A percentile compares a stretch with the other conserved stretches of the same genome.
phyloP scores from a whole-genome alignment of 2,888 invertebrate species.

The Habrosyne pyritoides region DNA sequence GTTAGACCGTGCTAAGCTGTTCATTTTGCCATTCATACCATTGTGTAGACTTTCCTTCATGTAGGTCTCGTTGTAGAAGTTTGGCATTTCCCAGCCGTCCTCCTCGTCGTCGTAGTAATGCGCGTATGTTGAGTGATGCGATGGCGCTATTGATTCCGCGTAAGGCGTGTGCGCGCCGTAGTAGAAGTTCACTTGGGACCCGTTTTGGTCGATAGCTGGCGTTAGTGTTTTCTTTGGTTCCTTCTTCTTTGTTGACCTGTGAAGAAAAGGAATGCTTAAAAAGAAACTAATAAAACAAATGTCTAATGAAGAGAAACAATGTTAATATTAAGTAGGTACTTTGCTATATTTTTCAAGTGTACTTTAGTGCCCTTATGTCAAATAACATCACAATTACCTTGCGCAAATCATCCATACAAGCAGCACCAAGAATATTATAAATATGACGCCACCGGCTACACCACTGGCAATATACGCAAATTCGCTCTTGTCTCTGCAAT shows the following conservation, averaged over 20 bases:
- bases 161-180: conserved; percentile 97
- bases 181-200: conserved; percentile 97
- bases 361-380: not conserved
- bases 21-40: conserved; percentile 93
- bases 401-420: conserved; percentile 99
- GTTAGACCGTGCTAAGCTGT: conserved; percentile 95
- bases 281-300: not conserved
- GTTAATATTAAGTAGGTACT: no score
- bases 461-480: conserved; percentile 98
- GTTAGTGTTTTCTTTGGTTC: conserved; percentile 96
- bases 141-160: conserved; percentile 97
- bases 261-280: conserved; percentile 1
- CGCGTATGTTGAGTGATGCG: conserved; percentile 97
- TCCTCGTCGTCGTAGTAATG: conserved; percentile 98
- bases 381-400: conserved; percentile 81
- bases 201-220: conserved; percentile 95
- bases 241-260: conserved; percentile 91
- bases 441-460: conserved; percentile 96
- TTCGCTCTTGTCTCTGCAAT: conserved; percentile 95
- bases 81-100: conserved; percentile 99
- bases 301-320: not conserved
- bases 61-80: conserved; percentile 97
- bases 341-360: no score
- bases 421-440: conserved; percentile 95
- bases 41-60: conserved; percentile 97